These are phyloP conservation scores for Siphlonurus alternatus DNA, from an alignment of 2,888 invertebrate genomes.

Conservation along the genomic window DNA sequence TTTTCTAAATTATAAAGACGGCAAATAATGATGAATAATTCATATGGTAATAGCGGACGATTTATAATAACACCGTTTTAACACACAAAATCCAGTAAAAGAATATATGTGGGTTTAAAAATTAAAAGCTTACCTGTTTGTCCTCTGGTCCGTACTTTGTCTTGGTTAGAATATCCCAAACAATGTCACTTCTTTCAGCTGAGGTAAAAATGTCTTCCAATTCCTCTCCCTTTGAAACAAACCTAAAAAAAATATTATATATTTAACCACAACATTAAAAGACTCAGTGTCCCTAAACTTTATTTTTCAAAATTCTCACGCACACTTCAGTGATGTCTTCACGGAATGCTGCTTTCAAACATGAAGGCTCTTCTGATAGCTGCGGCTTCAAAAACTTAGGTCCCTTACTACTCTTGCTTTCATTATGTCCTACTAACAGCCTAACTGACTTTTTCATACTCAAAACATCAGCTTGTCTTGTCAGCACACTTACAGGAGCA, in stretches of 20 bases:
- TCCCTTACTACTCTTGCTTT: neutral
- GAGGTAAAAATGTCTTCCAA: neutral
- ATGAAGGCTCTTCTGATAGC: neutral
- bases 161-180: neutral
- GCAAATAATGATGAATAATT: no score
- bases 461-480: neutral
- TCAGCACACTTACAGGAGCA: neutral
- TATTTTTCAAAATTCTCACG: neutral
- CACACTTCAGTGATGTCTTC: neutral
- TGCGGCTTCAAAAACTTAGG: neutral
- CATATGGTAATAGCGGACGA: no score
- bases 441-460: neutral
- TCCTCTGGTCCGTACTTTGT: neutral
- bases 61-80: no score
- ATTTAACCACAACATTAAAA: neutral
- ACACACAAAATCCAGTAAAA: no score
- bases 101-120: no score
- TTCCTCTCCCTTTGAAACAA: neutral
- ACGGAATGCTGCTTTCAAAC: neutral
- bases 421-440: no score
- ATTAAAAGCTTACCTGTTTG: neutral
- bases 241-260: neutral
- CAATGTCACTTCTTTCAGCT: neutral
- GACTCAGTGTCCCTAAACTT: neutral
- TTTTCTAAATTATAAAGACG: no score